These are phyloP conservation scores for Amniataba percoides DNA, from an alignment of 2,797 vertebrate genomes.

Conservation along the genomic window DNA sequence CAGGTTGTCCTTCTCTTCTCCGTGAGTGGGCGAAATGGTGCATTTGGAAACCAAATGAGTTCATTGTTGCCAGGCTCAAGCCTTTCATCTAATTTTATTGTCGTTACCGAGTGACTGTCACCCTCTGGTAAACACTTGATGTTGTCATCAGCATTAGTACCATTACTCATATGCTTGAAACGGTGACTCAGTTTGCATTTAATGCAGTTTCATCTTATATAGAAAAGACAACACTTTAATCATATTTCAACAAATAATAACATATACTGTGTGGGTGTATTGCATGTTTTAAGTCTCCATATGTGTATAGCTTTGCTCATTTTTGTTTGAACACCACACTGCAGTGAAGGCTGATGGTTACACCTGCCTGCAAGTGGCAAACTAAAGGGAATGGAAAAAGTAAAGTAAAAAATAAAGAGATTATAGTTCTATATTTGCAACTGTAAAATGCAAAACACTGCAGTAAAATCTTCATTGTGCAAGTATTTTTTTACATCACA, in stretches of 20 bases:
- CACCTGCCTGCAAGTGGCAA: background rate
- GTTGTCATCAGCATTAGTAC: constrained; percentile 76
- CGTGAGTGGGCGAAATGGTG: constrained; percentile 75
- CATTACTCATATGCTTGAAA: constrained; percentile 81
- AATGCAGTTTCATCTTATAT: constrained; percentile 28
- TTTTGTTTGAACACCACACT: background rate
- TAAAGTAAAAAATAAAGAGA: background rate
- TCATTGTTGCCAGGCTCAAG: constrained; percentile 74
- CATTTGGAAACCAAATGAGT: constrained; percentile 88
- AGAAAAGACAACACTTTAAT: constrained; percentile 15
- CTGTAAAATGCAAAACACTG: background rate
- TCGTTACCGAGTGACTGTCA: constrained; percentile 81
- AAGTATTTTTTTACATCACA: background rate
- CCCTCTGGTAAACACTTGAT: constrained; percentile 84
- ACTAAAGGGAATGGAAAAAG: background rate
- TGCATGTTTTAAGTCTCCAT: background rate
- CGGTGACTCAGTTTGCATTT: constrained; percentile 58
- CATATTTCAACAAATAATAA: background rate
- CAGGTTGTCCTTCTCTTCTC: constrained; percentile 71
- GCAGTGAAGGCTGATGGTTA: background rate
- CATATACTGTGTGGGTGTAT: background rate
- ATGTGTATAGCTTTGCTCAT: background rate
- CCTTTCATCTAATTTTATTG: constrained; percentile 84
- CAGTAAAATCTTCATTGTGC: background rate
- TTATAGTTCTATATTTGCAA: background rate